Percentiles rank a stretch among this genome's conserved stretches.
Evolutionary conservation across 2,113 vertebrate genomes (phyloP).

Genomic region (Eidolon helvum): DNA sequence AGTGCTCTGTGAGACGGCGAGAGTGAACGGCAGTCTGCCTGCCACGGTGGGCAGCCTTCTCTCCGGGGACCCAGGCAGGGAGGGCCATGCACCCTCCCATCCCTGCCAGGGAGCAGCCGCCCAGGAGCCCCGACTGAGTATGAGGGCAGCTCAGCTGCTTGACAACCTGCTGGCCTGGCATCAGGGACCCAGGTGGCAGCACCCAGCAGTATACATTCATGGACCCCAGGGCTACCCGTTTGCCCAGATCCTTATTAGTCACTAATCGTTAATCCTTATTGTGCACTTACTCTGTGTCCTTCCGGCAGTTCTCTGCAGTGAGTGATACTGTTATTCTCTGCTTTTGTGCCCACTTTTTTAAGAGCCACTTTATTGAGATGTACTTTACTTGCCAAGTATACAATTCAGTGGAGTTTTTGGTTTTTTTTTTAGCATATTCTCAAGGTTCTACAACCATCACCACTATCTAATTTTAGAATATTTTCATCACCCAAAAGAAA

Average conservation of each 20-base stretch:
- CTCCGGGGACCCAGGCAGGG: conserved; percentile 15
- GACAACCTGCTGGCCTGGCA: not conserved
- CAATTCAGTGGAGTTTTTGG: not conserved
- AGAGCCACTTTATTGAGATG: conserved; percentile 6
- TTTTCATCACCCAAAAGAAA: not conserved
- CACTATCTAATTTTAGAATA: not conserved
- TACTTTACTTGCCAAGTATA: not conserved
- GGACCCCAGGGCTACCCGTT: not conserved
- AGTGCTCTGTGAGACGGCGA: conserved; percentile 79
- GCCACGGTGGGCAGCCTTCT: conserved; percentile 63
- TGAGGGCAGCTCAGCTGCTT: not conserved
- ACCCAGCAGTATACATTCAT: not conserved
- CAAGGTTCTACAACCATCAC: not conserved
- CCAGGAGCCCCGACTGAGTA: not conserved
- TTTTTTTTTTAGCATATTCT: not conserved
- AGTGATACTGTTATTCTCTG: too few relatives aligned
- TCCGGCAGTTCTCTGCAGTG: not conserved
- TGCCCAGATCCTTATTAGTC: rapidly evolving
- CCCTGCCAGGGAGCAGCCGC: conserved; percentile 43
- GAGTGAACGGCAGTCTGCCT: conserved; percentile 48
- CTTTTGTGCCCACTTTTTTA: not conserved
- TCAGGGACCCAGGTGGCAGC: not conserved
- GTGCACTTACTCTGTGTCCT: not conserved
- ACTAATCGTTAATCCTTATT: not conserved
- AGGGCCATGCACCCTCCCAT: not conserved